Conservation (phyloP, 1,140 invertebrate genomes). For the Drosophila serrata region DNA sequence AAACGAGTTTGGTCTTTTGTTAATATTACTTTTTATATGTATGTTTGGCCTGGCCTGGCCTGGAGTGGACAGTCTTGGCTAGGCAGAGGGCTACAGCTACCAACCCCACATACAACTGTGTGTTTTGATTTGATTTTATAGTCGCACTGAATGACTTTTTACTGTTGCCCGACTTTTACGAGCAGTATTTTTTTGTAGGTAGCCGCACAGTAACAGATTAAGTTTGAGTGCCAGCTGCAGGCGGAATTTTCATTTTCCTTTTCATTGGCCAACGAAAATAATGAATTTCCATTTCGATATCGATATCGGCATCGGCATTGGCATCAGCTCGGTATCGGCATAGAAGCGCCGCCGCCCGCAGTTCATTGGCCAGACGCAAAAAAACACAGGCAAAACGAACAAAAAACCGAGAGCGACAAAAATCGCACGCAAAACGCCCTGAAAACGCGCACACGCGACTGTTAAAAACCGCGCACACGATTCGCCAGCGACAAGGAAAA, state of each 20-base stretch:
- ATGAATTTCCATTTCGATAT: constrained; percentile 41
- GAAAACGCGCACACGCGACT: constrained; percentile 76
- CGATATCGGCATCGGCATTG: constrained; percentile 2
- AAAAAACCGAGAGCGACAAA: constrained; percentile 31
- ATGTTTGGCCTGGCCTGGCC: constrained; percentile 20
- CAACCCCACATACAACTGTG: constrained; percentile 18
- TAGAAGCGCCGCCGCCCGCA: constrained; percentile 36
- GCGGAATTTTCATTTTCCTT: constrained; percentile 44
- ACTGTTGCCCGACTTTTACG: constrained; percentile 70
- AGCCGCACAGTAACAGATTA: constrained; percentile 62
- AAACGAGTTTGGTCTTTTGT: constrained; percentile 76
- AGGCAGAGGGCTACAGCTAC: constrained; percentile 32
- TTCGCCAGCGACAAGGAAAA: constrained; percentile 35
- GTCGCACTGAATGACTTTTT: constrained; percentile 74
- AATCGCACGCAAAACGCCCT: constrained; percentile 73
- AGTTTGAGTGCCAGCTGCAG: constrained; percentile 52
- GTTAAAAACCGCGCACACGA: constrained; percentile 56
- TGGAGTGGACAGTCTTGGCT: constrained; percentile 32
- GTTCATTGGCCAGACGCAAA: constrained; percentile 57
- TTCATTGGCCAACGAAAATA: constrained; percentile 35
- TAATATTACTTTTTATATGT: constrained; percentile 65
- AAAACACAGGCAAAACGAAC: constrained; percentile 10
- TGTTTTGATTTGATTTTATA: constrained; percentile 79
- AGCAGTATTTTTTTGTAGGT: constrained; percentile 63
- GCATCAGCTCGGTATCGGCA: constrained; percentile 12